Evolutionary conservation across 2,797 vertebrate genomes (phyloP).

Genomic region (Anguilla marmorata): DNA sequence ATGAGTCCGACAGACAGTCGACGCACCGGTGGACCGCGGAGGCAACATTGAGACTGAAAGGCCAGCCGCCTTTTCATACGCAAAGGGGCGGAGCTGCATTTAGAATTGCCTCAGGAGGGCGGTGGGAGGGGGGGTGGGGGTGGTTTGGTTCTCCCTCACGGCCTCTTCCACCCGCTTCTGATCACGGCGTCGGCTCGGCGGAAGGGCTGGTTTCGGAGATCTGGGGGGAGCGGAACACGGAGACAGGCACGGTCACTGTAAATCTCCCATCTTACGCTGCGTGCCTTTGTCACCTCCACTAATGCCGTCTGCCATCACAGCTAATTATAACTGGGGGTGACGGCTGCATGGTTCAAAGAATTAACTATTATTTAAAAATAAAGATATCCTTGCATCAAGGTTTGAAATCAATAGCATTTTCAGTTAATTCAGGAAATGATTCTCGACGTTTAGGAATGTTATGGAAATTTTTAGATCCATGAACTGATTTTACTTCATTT

Average conservation of each 20-base stretch:
- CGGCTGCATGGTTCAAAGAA: no score
- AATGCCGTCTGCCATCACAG: neutral
- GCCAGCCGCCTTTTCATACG: neutral
- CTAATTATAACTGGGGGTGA: conserved; percentile 16
- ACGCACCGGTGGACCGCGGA: neutral
- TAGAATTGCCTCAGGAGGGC: neutral
- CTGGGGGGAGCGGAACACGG: conserved; percentile 70
- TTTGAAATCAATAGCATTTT: no score
- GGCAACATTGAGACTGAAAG: neutral
- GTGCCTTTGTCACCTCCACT: neutral
- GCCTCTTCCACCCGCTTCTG: conserved; percentile 82
- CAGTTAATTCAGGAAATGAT: no score
- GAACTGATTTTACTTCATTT: no score
- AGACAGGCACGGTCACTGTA: conserved; percentile 56
- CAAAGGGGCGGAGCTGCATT: conserved; percentile 51
- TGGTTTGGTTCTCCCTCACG: conserved; percentile 61
- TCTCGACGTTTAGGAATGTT: no score
- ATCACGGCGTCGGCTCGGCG: conserved; percentile 82
- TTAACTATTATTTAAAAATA: neutral
- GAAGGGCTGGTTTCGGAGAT: conserved; percentile 85
- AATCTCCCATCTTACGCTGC: neutral
- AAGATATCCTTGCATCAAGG: conserved; percentile 43
- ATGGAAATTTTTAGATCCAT: no score
- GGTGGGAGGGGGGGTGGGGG: conserved; percentile 46
- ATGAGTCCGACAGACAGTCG: neutral